Conservation (phyloP, 2,888 invertebrate species). For the Argyresthia goedartella region DNA sequence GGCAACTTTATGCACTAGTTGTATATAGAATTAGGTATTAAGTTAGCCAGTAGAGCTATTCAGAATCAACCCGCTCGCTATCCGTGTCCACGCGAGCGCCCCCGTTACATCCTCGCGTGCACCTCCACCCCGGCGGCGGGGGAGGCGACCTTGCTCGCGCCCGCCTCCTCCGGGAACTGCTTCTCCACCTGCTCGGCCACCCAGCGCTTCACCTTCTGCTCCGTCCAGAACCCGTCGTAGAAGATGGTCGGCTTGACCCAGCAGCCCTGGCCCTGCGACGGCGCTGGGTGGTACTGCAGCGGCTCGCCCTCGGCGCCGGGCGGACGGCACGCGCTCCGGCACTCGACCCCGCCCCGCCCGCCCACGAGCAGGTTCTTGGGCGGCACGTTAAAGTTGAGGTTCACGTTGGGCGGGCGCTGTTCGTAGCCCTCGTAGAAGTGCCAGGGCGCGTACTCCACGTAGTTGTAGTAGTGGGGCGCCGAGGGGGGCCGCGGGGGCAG, state of each 20-base stretch:
- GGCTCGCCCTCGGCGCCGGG: conserved; percentile 30
- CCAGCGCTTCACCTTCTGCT: conserved; percentile 67
- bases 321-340: conserved; percentile 36
- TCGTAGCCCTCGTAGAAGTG: conserved; percentile 59
- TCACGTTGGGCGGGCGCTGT: conserved; percentile 47
- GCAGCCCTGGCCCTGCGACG: no score
- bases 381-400: conserved; percentile 53
- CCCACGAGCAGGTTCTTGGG: conserved; percentile 55
- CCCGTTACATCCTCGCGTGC: no score
- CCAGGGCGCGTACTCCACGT: conserved; percentile 58
- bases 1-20: no score
- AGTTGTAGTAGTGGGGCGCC: no score
- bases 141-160: conserved; percentile 21
- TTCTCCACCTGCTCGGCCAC: conserved; percentile 64
- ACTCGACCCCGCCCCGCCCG: conserved; percentile 36
- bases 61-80: no score
- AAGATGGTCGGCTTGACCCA: conserved; percentile 67
- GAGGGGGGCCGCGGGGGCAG: conserved; percentile 24
- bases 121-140: neutral
- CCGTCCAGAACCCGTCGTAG: conserved; percentile 67
- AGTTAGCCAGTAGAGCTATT: no score
- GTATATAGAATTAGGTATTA: no score
- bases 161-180: conserved; percentile 48
- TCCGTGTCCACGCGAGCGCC: no score
- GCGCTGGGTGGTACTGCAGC: no score